A percentile compares a stretch with the other conserved stretches of the same genome.
Evolutionary conservation across 1,140 invertebrate genomes (phyloP).

Genomic region (Pseudomyrmex cubaensis): DNA sequence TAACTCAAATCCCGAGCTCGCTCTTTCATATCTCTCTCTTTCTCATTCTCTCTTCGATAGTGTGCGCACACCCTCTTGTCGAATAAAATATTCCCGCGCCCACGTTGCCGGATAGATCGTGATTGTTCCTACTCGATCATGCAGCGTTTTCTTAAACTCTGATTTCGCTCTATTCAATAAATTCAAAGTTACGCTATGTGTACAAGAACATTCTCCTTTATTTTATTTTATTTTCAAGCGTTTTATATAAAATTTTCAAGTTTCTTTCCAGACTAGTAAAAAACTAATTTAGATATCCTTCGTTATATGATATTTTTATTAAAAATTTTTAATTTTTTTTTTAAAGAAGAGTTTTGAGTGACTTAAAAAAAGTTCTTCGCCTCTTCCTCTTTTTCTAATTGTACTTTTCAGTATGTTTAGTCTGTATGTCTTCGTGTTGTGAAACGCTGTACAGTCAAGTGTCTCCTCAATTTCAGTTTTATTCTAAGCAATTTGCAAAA

Average conservation of each 20-base stretch:
- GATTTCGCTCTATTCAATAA: conserved; percentile 5
- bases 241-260: background rate
- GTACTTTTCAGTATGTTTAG: background rate
- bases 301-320: no score
- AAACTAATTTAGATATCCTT: background rate
- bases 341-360: no score
- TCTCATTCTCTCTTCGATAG: background rate
- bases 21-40: background rate
- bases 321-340: no score
- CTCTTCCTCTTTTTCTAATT: no score
- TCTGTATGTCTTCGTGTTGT: background rate
- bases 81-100: conserved; percentile 63
- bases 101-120: background rate
- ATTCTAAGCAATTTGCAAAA: conserved; percentile 31
- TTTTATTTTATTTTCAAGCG: background rate
- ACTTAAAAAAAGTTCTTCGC: no score
- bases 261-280: background rate
- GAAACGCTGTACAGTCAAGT: background rate
- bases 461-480: background rate
- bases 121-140: conserved; percentile 34
- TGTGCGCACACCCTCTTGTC: background rate
- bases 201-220: background rate
- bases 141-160: background rate
- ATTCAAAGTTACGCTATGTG: conserved; percentile 17
- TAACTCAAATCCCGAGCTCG: conserved; percentile 49